Base-by-base conservation (phyloP, 1,140 invertebrate genomes). In the Drosophila paulistorum region DNA sequence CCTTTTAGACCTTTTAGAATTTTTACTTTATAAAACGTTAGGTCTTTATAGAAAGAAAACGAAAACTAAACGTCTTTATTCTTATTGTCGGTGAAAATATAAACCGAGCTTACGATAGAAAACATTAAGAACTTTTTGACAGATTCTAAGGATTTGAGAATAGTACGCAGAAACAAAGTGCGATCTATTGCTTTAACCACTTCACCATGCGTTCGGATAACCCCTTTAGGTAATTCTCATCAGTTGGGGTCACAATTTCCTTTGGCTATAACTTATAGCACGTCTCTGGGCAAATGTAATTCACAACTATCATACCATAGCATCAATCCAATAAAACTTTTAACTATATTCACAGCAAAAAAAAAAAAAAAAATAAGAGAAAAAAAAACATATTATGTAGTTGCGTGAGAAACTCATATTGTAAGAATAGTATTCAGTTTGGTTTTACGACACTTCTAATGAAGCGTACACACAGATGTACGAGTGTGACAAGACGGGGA, bases 381-480 rank as follows among this genome's bases (percentile, higher is more conserved):
- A 7, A 30, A 30, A 30, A 20, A 39, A n/a, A 26, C 11, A 6
- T 59, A 20, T 6, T 13, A 7, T 13, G 9, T 33, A 57, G 26
- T 11, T 10, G 33, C 57, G 57, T 39, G 57, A 59, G 57, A 59
- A 59, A 20, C 57, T 20, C 9, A 59, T 30, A 6, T 6, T 23
- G 45, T 51, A 20, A 51, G 45, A 51, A 51, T 51, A 51, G 17
- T 51, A 51, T 51, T 58, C 13, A 58, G n/a, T 14, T 33, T 58
- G 14, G 14, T 77, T 76, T 77, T 77, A 77, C 74, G 66, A 77
- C 54, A 42, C 73, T 61, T 77, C 74, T 77, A 77, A 77, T 77
- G 74, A 77, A 74, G 37, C 60, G 26, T 51, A 77, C 71, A 39
- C 63, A 35, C 63, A 61, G 20, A 57, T 14, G 41, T 45, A 45